phyloP scores from a whole-genome alignment of 2,113 vertebrate species.

The Anguilla japonica region DNA sequence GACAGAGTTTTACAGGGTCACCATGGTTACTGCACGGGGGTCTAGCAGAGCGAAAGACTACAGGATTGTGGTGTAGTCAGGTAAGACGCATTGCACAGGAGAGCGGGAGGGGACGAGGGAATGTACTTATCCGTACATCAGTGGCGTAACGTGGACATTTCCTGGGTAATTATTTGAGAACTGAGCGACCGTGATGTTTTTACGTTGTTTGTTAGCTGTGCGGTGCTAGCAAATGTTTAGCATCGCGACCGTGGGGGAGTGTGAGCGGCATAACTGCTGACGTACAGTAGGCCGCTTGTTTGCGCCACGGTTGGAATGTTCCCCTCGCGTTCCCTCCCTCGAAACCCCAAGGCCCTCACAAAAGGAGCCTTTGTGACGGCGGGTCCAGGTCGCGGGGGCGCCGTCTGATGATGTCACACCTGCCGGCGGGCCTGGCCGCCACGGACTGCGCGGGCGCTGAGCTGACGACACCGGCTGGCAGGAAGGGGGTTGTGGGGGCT shows the following conservation, averaged over 20 bases:
- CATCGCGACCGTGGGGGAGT: not conserved
- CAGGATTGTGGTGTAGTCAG: not conserved
- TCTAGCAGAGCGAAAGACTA: not conserved
- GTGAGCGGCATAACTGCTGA: not conserved
- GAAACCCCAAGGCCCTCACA: not conserved
- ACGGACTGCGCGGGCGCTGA: not conserved
- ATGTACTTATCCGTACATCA: not conserved
- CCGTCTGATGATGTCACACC: not conserved
- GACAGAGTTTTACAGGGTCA: not conserved
- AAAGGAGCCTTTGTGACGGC: not conserved
- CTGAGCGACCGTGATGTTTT: not conserved
- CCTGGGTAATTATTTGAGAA: not conserved
- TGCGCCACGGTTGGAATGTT: not conserved
- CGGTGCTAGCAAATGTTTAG: not conserved
- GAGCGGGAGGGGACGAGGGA: not conserved
- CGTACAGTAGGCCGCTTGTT: not conserved
- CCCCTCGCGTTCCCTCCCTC: not conserved
- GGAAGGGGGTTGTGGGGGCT: no score
- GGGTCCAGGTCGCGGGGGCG: not conserved
- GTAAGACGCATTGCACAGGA: not conserved
- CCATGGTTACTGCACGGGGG: not conserved
- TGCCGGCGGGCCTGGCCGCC: not conserved
- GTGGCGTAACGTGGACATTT: not conserved
- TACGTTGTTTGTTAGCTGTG: not conserved
- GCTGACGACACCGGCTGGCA: not conserved